phyloP scores from a whole-genome alignment of 1,140 invertebrate species.

The Aphis gossypii region DNA sequence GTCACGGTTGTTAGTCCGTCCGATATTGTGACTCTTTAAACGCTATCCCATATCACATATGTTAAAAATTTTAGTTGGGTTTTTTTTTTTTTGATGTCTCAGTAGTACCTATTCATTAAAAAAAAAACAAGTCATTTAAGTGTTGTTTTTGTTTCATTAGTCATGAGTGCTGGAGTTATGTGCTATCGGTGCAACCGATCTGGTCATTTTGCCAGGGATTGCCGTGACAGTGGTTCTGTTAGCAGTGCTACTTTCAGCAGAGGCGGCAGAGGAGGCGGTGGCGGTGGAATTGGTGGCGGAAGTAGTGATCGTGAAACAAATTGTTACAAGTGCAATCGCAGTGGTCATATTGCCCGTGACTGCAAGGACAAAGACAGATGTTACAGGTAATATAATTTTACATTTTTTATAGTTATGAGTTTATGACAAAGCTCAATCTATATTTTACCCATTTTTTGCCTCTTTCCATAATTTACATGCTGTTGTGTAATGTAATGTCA shows the following conservation, averaged over 20 bases:
- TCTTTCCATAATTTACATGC: neutral
- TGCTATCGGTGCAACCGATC: conserved; percentile 95
- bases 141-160: neutral
- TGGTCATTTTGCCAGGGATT: conserved; percentile 91
- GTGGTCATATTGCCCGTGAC: conserved; percentile 89
- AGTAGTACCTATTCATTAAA: neutral
- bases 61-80: neutral
- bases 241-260: conserved; percentile 58
- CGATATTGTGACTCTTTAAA: neutral
- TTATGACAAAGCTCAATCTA: neutral
- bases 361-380: conserved; percentile 68
- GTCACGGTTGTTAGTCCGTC: neutral
- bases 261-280: conserved; percentile 55
- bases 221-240: conserved; percentile 71
- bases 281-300: conserved; percentile 65
- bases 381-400: conserved; percentile 51
- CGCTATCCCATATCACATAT: neutral
- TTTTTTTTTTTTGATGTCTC: neutral
- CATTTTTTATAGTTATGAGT: neutral
- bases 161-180: conserved; percentile 71
- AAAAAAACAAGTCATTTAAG: neutral
- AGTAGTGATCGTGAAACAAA: conserved; percentile 68
- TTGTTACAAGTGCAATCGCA: conserved; percentile 84
- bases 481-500: neutral
- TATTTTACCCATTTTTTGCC: neutral